Conservation (phyloP, 2,797 vertebrate genomes). For the Carduelis carduelis region DNA sequence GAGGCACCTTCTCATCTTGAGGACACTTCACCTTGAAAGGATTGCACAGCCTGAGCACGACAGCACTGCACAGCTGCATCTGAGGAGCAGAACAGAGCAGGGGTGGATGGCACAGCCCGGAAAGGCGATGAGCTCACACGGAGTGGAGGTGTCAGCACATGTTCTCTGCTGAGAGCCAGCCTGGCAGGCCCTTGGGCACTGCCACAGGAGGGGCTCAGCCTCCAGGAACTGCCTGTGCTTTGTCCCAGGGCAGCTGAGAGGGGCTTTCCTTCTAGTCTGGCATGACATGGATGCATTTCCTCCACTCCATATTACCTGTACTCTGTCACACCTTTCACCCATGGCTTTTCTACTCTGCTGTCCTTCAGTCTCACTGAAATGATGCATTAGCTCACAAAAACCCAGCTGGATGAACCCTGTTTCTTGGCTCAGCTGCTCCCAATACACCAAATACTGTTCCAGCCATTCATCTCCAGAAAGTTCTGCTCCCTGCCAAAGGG, state of each 20-base stretch:
- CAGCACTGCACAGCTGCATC: not conserved
- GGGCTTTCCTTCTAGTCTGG: not conserved
- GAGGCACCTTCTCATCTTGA: not conserved
- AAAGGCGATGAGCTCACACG: fast-evolving
- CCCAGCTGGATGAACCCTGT: not conserved
- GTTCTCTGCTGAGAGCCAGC: not conserved
- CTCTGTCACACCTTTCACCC: not conserved
- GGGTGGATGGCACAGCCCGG: not conserved
- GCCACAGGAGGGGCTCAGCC: not conserved
- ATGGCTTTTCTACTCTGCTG: not conserved
- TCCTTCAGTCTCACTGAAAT: not conserved
- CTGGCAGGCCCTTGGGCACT: not conserved
- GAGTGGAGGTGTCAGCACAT: fast-evolving
- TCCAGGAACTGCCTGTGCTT: not conserved
- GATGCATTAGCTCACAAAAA: not conserved
- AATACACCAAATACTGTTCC: not conserved
- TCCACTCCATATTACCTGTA: not conserved
- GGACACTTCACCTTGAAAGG: not conserved
- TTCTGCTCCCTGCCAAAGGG: not conserved
- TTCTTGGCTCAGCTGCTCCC: not conserved
- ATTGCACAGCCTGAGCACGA: not conserved
- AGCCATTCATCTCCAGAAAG: not conserved
- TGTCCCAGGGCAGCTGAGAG: not conserved
- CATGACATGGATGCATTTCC: not conserved
- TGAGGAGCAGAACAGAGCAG: fast-evolving